phyloP scores from a whole-genome alignment of 2,888 invertebrate genomes.

The Tetragonisca angustula region DNA sequence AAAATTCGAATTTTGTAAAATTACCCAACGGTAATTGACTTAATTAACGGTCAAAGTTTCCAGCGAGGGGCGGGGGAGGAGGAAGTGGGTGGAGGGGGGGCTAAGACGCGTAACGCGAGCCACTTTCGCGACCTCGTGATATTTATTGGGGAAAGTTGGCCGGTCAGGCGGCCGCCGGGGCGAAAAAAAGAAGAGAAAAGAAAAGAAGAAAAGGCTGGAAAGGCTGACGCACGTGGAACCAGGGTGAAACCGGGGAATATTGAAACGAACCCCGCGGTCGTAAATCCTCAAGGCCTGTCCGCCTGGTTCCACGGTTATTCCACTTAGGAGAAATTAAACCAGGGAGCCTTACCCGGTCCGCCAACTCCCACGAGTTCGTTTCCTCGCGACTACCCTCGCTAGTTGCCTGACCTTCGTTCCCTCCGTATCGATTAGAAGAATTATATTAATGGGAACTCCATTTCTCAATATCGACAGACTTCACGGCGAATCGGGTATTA shows the following conservation, averaged over 20 bases:
- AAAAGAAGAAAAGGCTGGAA: slow-evolving; percentile 4
- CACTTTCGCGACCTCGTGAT: slow-evolving; percentile 39
- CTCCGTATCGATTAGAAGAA: not conserved
- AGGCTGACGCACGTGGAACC: slow-evolving; percentile 1
- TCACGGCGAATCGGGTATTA: not conserved
- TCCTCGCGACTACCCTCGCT: not conserved
- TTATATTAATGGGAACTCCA: not conserved
- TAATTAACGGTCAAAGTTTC: slow-evolving; percentile 61
- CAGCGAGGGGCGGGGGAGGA: not conserved
- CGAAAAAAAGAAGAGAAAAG: not conserved
- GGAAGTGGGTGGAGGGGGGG: not conserved
- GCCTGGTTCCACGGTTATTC: slow-evolving; percentile 33
- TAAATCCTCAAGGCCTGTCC: slow-evolving; percentile 54
- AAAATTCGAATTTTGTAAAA: too few relatives aligned
- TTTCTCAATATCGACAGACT: not conserved
- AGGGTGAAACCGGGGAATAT: slow-evolving; percentile 48
- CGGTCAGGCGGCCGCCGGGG: not conserved
- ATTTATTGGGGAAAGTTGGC: slow-evolving; percentile 65
- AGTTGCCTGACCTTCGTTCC: not conserved
- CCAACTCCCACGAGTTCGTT: slow-evolving; percentile 15
- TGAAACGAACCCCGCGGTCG: slow-evolving; percentile 57
- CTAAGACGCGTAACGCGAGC: slow-evolving; percentile 3
- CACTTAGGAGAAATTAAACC: slow-evolving; percentile 60
- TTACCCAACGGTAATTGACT: slow-evolving; percentile 45
- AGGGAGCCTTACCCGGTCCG: not conserved